These are phyloP conservation scores for Drosophila parvula DNA, from an alignment of 1,140 invertebrate genomes.

Conservation along the genomic window DNA sequence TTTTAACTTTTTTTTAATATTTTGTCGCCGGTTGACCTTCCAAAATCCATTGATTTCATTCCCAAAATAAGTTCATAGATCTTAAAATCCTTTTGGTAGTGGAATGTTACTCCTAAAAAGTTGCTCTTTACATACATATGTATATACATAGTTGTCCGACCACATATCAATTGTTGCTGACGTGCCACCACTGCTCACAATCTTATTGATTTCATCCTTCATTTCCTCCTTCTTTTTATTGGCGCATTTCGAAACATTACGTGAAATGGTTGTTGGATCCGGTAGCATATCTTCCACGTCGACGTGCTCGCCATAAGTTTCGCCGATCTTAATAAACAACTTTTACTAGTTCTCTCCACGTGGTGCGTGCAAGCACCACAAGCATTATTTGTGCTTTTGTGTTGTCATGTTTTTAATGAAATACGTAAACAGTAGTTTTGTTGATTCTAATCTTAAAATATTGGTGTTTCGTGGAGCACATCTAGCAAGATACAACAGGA, in stretches of 20 bases:
- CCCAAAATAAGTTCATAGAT: neutral
- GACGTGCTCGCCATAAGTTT: no score
- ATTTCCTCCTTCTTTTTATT: neutral
- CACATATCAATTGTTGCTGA: slow-evolving; percentile 10
- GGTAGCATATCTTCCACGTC: no score
- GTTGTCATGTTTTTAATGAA: neutral
- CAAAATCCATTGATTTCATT: neutral
- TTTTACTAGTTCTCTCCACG: neutral
- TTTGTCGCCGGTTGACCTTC: neutral
- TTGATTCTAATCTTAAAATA: neutral
- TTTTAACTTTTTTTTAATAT: neutral
- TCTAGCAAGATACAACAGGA: no score
- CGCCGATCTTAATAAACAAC: no score
- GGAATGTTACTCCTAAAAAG: neutral
- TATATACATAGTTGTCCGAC: slow-evolving; percentile 3
- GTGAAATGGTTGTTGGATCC: no score
- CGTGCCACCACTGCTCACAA: neutral
- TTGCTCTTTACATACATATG: neutral
- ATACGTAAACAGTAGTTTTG: neutral
- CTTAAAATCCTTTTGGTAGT: neutral
- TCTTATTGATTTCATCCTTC: neutral
- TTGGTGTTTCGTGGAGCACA: no score
- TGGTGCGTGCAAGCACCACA: no score
- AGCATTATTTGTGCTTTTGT: slow-evolving; percentile 4
- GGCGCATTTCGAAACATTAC: neutral